Conservation (phyloP, 1,140 invertebrate genomes). For the Drosophila lacteicornis region DNA sequence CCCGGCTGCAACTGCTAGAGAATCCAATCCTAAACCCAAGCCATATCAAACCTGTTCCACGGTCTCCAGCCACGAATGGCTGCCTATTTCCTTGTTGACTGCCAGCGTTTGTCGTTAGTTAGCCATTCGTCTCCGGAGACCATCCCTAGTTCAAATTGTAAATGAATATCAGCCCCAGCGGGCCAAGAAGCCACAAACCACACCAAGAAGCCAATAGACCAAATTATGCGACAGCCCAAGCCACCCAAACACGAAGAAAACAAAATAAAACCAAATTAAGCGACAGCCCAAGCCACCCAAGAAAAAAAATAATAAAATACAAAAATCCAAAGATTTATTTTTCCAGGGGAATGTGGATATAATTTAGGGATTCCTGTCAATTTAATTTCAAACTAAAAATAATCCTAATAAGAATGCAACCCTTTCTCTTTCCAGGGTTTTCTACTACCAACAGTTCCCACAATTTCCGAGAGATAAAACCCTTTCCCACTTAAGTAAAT, state of each 20-base stretch:
- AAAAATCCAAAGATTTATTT: background rate
- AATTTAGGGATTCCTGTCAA: no score
- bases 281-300: background rate
- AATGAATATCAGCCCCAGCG: background rate
- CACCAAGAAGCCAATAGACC: no score
- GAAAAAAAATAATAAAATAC: background rate
- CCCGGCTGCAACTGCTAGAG: slow-evolving; percentile 75
- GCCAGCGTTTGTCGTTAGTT: slow-evolving; percentile 44
- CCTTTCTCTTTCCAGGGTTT: no score
- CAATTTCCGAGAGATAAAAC: slow-evolving; percentile 24
- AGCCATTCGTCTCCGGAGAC: slow-evolving; percentile 14
- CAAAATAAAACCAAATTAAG: background rate
- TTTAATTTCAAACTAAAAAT: no score
- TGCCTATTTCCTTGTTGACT: background rate
- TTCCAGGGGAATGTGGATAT: no score
- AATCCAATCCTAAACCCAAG: no score
- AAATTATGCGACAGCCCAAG: background rate
- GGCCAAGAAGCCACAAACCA: background rate
- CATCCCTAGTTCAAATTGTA: background rate
- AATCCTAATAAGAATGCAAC: no score
- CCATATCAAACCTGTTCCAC: background rate
- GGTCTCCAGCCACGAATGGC: background rate
- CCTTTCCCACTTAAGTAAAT: slow-evolving; percentile 47
- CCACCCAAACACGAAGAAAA: background rate
- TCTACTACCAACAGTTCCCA: slow-evolving; percentile 14